These are phyloP conservation scores for Tipula unca DNA, from an alignment of 2,888 invertebrate genomes.

Conservation along the genomic window DNA sequence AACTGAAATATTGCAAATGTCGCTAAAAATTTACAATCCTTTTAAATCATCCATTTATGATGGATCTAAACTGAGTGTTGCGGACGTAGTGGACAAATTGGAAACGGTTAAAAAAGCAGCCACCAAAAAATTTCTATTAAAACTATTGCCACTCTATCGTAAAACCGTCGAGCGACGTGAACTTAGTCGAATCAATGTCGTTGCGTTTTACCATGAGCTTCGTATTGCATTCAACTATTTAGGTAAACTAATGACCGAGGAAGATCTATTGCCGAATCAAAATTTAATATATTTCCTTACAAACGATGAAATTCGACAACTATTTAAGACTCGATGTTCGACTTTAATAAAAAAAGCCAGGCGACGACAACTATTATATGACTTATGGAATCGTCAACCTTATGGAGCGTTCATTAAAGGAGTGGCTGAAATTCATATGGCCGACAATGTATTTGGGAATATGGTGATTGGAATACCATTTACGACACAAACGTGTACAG, in stretches of 20 bases:
- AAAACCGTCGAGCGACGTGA: constrained; percentile 56
- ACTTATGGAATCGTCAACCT: constrained; percentile 50
- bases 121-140: constrained; percentile 49
- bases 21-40: neutral
- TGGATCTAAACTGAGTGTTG: constrained; percentile 32
- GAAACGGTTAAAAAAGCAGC: constrained; percentile 44
- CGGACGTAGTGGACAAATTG: constrained; percentile 45
- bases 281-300: constrained; percentile 62
- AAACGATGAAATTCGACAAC: constrained; percentile 51
- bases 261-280: constrained; percentile 54
- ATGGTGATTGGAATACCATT: neutral
- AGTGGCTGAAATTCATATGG: constrained; percentile 21
- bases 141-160: constrained; percentile 52
- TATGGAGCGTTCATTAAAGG: constrained; percentile 48
- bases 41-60: neutral
- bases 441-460: constrained; percentile 37
- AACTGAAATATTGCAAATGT: constrained; percentile 51
- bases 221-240: constrained; percentile 51
- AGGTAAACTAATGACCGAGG: constrained; percentile 48
- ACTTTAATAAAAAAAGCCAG: constrained; percentile 45
- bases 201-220: constrained; percentile 49
- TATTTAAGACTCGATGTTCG: constrained; percentile 43
- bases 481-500: constrained; percentile 35
- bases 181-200: constrained; percentile 53
- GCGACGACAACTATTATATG: constrained; percentile 52